Evolutionary conservation across 2,113 vertebrate species (phyloP), one percentile per base, ranked within the genome.

Genomic region (Rallus limicola): DNA sequence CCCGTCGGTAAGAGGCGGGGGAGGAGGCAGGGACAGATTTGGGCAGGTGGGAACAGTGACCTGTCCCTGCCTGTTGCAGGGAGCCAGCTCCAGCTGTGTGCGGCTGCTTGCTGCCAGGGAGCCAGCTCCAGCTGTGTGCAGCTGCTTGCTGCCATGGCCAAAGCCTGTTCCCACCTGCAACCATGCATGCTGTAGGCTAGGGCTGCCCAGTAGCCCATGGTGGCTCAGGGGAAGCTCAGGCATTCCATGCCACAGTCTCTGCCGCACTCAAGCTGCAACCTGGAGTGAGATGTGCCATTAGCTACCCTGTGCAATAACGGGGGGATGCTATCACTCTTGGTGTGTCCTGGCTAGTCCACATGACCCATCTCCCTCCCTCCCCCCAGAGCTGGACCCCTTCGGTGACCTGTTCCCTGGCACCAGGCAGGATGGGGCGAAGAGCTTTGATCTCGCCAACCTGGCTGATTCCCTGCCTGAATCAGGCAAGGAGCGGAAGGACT

Each of bases 381-480:
- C 88, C 82, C 33, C 94, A 99, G 99, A 99, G 82, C 97, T 98
- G 44, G 98, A 99, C 96, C 96, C 98, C 50, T 99, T 99, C 71
- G 98, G 98, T 28, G 98, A 99, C 9, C 98, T 98, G 56, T 98
- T 98, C 96, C 98, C 98, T 82, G 98, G 98, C 74, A 97, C 98
- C 81, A 98, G 98, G 91, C 74, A 98, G 91, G 99, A 99, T 0
- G 97, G 97, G 60, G 96, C 92, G 1, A 98, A 97, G 88, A 98
- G 98, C 71, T 99, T 99, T 21, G 98, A 99, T 89, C 90, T 99
- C 71, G 72, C 97, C 6, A 74, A 82, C 58, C 97, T 99, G 21
- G 98, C 98, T 18, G 98, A 99, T 31, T 98, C 97, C 38, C 97
- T 99, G 48, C 93, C 95, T 1, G 98, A 98, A 38, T 68, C 98